Evolutionary conservation across 2,797 vertebrate genomes (phyloP), one percentile per base, ranked within the genome.

Genomic region (Rhinogobio ventralis): DNA sequence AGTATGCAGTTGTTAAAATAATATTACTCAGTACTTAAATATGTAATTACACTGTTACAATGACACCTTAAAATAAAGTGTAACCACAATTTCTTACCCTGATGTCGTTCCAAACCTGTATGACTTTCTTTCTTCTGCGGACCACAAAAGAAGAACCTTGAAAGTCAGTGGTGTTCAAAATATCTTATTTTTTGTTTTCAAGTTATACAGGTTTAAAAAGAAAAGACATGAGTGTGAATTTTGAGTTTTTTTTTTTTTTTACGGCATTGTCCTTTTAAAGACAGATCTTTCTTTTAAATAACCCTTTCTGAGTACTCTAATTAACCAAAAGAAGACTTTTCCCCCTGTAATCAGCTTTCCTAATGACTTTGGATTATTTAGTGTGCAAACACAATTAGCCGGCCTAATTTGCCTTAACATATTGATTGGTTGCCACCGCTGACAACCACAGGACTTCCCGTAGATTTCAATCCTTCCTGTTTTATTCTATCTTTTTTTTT

Each of bases 291-390:
- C 25, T 71, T 83, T 88, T 85, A 86, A 89, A 85, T 82, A 89
- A 81, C 53, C 82, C 81, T 83, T 71, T 71, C 49, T 25, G 77
- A 87, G 72, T 76, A 46, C 30, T 88, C 85, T 87, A 88, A 91
- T 91, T 91, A 89, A 88, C 68, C 73, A n/a, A 82, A 85, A 77
- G 75, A 81, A 84, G 79, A 77, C 67, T 83, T 85, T 88, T 83
- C n/a, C 80, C 78, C 42, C 73, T 86, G 62, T 90, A 88, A 88
- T 89, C 87, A 87, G 88, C 88, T 89, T 87, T 87, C 73, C 71
- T 89, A 91, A 89, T 91, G 88, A 88, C 83, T 92, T 91, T 87
- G 87, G 88, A 90, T 91, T 90, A 90, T 90, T 90, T 90, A 74
- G 85, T 88, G 87, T 87, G 88, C 86, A 88, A 90, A 90, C 86